Base-by-base conservation (phyloP, 2,888 invertebrate genomes). In the Bombylius major region DNA sequence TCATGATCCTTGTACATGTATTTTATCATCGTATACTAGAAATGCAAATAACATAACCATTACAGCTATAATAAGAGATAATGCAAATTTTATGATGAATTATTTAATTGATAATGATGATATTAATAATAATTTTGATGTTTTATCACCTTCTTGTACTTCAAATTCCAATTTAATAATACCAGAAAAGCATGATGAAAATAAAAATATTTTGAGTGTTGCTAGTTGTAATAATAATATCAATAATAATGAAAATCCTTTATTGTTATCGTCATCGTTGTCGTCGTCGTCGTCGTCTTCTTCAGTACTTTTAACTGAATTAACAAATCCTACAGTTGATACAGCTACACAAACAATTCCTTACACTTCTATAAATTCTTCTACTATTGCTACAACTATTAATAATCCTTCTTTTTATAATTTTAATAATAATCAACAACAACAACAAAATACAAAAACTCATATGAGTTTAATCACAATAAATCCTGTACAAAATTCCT, bases 141-240 rank as follows among this genome's bases (percentile, higher is more conserved):
- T 11, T 11, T 42, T 42, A 11, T 42, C 39, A 11, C 39, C 4
- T 42, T 42, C 11, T 23, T 23, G 23, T 23, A 2, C 23, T 23
- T 23, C 23, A 23, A 23, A 23, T 23, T 23, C 1, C 3, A 23
- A 23, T 23, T 23, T 23, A 23, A 23, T 23, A 23, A 23, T 23
- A 42, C 11, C 11, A 42, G 9, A 42, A 42, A 11, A 50, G 33
- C 34, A 45, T 45, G 50, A 48, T 8, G 14, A 44, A 8, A n/a
- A 52, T 52, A 33, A 51, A 47, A 47, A 33, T 48, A 32, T 56
- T 33, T n/a, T 52, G 44, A 50, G 44, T 33, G 32, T 53, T 33
- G 53, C 53, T 53, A 50, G 53, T 39, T 49, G 14, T 53, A 56
- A 31, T 36, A 8, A 9, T 42, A 42, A 42, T 42, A 11, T 11